Base-by-base conservation (phyloP, 2,888 invertebrate genomes). In the Drosophila melanosoma region DNA sequence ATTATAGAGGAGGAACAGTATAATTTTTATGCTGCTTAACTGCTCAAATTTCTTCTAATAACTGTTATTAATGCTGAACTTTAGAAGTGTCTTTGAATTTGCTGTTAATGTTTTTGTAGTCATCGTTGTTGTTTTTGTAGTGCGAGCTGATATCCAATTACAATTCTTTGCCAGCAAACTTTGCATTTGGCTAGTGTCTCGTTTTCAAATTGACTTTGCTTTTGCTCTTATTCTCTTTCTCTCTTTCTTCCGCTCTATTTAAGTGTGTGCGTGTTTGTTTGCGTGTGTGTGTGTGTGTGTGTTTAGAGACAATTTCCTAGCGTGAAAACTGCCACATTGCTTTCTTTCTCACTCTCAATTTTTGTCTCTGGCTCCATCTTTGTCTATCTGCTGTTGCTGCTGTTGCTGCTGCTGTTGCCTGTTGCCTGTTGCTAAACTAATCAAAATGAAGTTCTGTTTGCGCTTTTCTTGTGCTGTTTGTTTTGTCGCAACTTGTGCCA, bases 401-500 rank as follows among this genome's bases (percentile, higher is more conserved):
- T 32, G 42, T n/a, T 23, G 63, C 15, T 40, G 20, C 20, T 35
- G 33, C 52, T 45, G 17, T 59, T 53, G 66, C 17, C 40, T 61
- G 45, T 1, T 12, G 54, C 52, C 68, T 57, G 60, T 69, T 76
- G 69, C 54, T 42, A 61, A 58, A 45, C 26, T 69, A 75, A 75
- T 62, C 72, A 74, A 89, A 67, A 69, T 83, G 78, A 73, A 83
- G 89, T 89, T 83, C 67, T 73, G 60, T 82, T 40, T 57, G 52
- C 63, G 76, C 61, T 57, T 63, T 69, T 79, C 65, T 60, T 32
- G 29, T 69, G 63, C 66, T 87, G 85, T 88, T 89, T 88, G 74
- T 66, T 81, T 77, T 76, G 76, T 76, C 78, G 89, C 73, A 77
- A 66, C 83, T 76, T 88, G 85, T 88, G 85, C 85, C 80, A 85